phyloP scores from a whole-genome alignment of 2,797 vertebrate species.

The Carduelis carduelis region DNA sequence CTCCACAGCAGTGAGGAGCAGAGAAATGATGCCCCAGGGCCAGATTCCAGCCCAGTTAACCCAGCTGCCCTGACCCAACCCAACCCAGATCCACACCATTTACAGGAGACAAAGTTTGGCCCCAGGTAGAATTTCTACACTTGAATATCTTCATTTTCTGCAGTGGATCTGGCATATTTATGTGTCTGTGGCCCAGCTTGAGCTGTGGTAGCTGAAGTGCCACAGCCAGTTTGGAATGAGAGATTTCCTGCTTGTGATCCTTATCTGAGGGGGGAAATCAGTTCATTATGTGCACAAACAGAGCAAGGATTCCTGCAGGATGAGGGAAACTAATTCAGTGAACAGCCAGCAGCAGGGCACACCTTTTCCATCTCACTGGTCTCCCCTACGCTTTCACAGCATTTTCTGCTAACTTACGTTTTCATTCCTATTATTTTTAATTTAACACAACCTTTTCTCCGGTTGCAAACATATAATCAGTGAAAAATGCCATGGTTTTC shows the following conservation, averaged over 20 bases:
- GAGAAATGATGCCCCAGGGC: background rate
- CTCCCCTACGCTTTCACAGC: background rate
- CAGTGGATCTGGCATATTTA: rapidly evolving
- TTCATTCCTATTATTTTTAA: background rate
- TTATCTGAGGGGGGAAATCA: background rate
- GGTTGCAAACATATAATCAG: background rate
- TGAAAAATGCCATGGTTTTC: background rate
- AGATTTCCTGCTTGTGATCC: background rate
- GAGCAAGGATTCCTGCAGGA: background rate
- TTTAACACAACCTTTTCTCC: background rate
- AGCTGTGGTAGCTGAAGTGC: background rate
- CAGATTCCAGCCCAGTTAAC: background rate
- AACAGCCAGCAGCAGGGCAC: background rate
- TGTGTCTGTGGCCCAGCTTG: background rate
- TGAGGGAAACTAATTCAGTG: background rate
- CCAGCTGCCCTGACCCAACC: background rate
- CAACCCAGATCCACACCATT: background rate
- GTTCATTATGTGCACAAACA: background rate
- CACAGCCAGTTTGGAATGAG: background rate
- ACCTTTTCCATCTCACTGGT: background rate
- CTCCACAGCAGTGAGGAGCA: rapidly evolving
- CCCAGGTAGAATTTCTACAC: background rate
- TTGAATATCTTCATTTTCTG: background rate
- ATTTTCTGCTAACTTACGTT: background rate
- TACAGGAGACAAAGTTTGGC: background rate